Evolutionary conservation across 2,797 vertebrate genomes (phyloP).

Genomic region (Calcarius lapponicus): DNA sequence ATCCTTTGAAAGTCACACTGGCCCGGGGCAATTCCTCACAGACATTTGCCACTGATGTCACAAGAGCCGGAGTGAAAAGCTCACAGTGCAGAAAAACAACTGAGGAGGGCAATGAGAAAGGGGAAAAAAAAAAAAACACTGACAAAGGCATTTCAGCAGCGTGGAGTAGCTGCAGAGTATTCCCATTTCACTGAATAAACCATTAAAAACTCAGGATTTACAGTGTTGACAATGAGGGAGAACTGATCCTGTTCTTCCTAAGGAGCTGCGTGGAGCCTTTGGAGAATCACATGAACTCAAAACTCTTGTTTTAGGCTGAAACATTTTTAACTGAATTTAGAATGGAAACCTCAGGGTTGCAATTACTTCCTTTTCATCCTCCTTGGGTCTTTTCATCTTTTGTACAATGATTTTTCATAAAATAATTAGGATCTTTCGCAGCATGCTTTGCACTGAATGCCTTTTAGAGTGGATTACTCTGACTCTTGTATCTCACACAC

Average conservation of each 20-base stretch:
- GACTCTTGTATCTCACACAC: neutral
- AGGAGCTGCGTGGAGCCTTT: neutral
- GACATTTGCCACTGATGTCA: slow-evolving; percentile 33
- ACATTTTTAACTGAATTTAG: neutral
- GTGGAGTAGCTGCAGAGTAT: neutral
- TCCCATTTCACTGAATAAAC: neutral
- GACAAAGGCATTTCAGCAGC: neutral
- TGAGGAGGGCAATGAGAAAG: neutral
- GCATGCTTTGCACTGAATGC: neutral
- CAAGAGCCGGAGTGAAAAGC: slow-evolving; percentile 15
- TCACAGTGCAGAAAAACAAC: neutral
- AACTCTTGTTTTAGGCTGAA: neutral
- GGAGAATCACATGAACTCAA: neutral
- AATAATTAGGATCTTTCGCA: neutral
- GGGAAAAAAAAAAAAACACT: neutral
- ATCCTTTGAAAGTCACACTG: slow-evolving; percentile 72
- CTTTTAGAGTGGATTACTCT: neutral
- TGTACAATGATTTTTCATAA: neutral
- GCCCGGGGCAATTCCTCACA: slow-evolving; percentile 61
- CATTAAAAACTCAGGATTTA: neutral
- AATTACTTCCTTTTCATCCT: neutral
- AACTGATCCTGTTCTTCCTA: neutral
- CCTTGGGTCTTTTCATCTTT: neutral
- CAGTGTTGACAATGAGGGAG: neutral
- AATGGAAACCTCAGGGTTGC: neutral